phyloP scores from a whole-genome alignment of 2,113 vertebrate genomes.

The Candoia aspera region DNA sequence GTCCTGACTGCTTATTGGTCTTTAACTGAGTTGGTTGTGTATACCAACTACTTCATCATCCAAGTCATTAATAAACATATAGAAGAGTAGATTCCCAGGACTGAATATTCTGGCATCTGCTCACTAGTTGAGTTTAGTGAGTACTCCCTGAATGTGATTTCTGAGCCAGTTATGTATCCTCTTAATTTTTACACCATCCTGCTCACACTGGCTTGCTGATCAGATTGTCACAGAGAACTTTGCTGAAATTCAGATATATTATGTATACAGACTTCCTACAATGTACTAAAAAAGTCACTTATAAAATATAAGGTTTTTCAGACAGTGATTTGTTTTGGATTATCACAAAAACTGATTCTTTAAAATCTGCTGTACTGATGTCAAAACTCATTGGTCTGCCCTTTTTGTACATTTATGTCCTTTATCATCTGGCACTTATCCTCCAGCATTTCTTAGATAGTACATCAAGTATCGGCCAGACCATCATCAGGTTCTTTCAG shows the following conservation, averaged over 20 bases:
- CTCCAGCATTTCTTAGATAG: neutral
- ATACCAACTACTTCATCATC: neutral
- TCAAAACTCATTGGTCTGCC: neutral
- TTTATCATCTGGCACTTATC: neutral
- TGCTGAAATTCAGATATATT: neutral
- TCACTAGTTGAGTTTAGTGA: neutral
- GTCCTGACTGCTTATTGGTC: neutral
- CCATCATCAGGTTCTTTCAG: neutral
- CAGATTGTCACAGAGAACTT: neutral
- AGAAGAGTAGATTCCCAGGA: neutral
- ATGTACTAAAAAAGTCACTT: neutral
- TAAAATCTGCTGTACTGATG: neutral
- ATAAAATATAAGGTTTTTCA: neutral
- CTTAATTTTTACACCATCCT: neutral
- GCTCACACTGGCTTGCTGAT: neutral
- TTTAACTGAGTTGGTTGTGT: neutral
- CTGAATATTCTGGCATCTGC: neutral
- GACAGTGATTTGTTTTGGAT: neutral
- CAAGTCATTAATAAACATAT: neutral
- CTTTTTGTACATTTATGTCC: neutral
- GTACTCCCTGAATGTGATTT: neutral
- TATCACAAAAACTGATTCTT: neutral
- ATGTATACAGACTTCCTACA: neutral
- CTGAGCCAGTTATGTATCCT: neutral
- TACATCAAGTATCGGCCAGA: neutral